Base-by-base conservation (phyloP, 2,888 invertebrate species). In the Saturnia pavonia region DNA sequence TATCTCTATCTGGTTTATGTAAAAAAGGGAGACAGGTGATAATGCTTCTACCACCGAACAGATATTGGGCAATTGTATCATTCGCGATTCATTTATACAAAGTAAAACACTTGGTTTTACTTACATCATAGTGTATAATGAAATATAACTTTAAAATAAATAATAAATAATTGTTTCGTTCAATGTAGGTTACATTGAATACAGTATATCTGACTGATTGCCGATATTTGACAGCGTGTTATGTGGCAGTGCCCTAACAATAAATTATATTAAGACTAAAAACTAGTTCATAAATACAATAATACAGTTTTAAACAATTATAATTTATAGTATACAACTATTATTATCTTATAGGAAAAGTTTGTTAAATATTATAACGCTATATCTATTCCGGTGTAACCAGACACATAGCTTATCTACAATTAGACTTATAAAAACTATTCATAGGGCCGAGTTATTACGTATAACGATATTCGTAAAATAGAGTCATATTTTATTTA, bases 221-320 rank as follows among this genome's bases (percentile, higher is more conserved):
- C 6, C 14, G 6, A 45, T 16, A 16, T 16, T 48, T 48, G 14
- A 14, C 25, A 22, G 7, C 25, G 66, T 70, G 25, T 54, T 25
- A 54, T 51, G 43, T 67, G 67, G 54, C 54, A 16, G 12, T 3
- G 34, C 66, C 67, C 54, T 48, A 22, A 54, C 34, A 63, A 67
- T 65, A 70, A 69, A 66, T 71, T 71, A 70, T 70, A 16, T 60
- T 45, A 65, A 68, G n/a, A 51, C 66, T 67, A 60, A 66, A 8
- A 70, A 72, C 63, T 72, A 73, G 48, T 65, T 69, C 54, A 70
- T 70, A 70, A 70, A 70, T 73, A 72, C 69, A 71, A 63, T 67
- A 16, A 51, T 51, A 60, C 57, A 60, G 27, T 27, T 60, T 68
- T 69, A 69, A 70, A 68, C 48, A 51, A 68, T 67, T 60, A 69